A percentile compares a stretch with the other conserved stretches of the same genome.
Evolutionary conservation across 2,888 invertebrate species (phyloP).

Genomic region (Sthenelais limicola): DNA sequence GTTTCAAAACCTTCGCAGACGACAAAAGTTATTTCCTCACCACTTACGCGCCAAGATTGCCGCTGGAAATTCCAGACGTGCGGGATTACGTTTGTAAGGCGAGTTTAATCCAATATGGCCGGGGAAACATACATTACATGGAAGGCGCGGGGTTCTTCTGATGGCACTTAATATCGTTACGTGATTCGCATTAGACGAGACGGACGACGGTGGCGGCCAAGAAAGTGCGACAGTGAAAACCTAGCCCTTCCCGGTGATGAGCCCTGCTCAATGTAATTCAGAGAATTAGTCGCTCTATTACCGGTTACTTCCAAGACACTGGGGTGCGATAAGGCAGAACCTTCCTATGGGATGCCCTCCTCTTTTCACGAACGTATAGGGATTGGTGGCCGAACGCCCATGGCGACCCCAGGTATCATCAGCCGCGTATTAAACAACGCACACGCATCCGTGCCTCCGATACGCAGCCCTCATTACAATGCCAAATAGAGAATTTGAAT

Average conservation of each 20-base stretch:
- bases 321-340: background rate
- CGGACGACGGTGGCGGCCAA: background rate
- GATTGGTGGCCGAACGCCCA: background rate
- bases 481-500: slow-evolving; percentile 30
- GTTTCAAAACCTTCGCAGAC: too few relatives aligned
- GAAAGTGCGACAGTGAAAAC: too few relatives aligned
- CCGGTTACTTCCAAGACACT: background rate
- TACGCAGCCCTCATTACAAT: background rate
- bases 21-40: too few relatives aligned
- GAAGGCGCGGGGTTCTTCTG: too few relatives aligned
- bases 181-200: slow-evolving; percentile 8
- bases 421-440: slow-evolving; percentile 1
- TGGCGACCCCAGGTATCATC: background rate
- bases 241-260: background rate
- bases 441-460: background rate
- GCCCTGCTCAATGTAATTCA: slow-evolving; percentile 10
- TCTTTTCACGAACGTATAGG: background rate
- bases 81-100: too few relatives aligned
- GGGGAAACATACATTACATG: too few relatives aligned
- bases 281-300: slow-evolving; percentile 25
- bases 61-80: too few relatives aligned
- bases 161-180: slow-evolving; percentile 24
- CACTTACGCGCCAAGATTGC: too few relatives aligned
- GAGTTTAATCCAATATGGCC: too few relatives aligned
- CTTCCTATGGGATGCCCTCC: slow-evolving; percentile 7